Percentiles rank a stretch among this genome's conserved stretches.
These are phyloP conservation scores for Zoanthus sansibaricus DNA, from an alignment of 92 coral and sea anemone species.

Conservation along the genomic window DNA sequence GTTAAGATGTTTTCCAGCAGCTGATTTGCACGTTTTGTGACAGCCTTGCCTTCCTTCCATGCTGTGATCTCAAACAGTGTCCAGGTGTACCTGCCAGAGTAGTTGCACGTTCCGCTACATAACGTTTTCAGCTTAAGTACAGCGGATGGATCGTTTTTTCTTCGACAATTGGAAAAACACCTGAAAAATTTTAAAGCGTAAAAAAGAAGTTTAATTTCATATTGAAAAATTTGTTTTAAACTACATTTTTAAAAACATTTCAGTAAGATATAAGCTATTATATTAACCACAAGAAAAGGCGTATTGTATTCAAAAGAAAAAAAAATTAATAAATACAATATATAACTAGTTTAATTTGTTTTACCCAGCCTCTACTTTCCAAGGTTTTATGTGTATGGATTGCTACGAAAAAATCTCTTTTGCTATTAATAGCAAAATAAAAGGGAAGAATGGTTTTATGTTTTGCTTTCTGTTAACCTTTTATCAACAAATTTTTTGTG, in stretches of 20 bases:
- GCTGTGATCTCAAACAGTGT: constrained; percentile 4
- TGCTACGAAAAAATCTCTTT: too few relatives aligned
- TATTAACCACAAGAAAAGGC: too few relatives aligned
- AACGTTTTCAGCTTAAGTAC: constrained; percentile 1
- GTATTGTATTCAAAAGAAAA: too few relatives aligned
- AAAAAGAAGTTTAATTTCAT: not conserved
- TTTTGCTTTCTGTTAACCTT: too few relatives aligned
- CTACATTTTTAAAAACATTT: not conserved
- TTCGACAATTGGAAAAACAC: constrained; percentile 35
- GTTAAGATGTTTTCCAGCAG: constrained; percentile 14
- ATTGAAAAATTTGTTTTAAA: not conserved
- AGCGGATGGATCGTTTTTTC: constrained; percentile 20
- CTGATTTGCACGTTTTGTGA: constrained; percentile 16
- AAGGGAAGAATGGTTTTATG: too few relatives aligned
- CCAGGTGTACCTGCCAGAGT: constrained; percentile 14
- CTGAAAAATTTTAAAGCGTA: not conserved
- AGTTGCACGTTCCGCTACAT: constrained; percentile 27
- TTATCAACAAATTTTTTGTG: too few relatives aligned
- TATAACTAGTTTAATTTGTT: too few relatives aligned
- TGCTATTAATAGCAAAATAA: too few relatives aligned
- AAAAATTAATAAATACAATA: too few relatives aligned
- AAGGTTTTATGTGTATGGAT: too few relatives aligned
- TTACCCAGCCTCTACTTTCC: too few relatives aligned
- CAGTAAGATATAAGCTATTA: too few relatives aligned
- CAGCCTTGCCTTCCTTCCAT: constrained; percentile 6